phyloP scores from a whole-genome alignment of 2,113 vertebrate genomes.

The Coturnix japonica region DNA sequence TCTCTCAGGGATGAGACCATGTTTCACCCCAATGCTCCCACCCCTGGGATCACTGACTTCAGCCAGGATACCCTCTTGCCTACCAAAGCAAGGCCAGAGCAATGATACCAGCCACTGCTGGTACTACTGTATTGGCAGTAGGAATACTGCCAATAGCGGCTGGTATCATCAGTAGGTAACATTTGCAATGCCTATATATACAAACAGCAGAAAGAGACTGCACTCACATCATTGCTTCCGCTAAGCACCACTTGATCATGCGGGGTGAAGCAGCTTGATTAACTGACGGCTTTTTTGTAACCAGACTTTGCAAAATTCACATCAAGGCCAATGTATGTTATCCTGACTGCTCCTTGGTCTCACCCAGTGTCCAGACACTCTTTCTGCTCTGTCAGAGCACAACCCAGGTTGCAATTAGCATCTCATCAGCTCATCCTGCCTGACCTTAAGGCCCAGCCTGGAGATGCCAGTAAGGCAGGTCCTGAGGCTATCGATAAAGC shows the following conservation, averaged over 20 bases:
- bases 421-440: neutral
- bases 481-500: neutral
- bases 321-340: neutral
- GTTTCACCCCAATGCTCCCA: neutral
- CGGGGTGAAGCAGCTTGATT: neutral
- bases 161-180: too few species aligned
- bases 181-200: neutral
- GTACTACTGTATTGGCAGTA: too few species aligned
- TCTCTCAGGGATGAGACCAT: neutral
- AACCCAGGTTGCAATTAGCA: neutral
- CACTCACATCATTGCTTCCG: too few species aligned
- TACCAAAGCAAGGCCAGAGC: too few species aligned
- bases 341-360: neutral
- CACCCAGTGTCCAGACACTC: neutral
- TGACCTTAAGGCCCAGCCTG: neutral
- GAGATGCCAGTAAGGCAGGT: neutral
- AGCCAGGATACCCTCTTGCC: neutral
- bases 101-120: neutral
- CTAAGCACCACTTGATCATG: neutral
- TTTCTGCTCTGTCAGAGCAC: neutral
- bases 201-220: neutral
- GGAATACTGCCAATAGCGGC: too few species aligned
- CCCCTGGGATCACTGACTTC: neutral
- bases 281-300: neutral
- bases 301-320: neutral